A percentile compares a stretch with the other conserved stretches of the same genome.
These are phyloP conservation scores for Sciaenops ocellatus DNA, from an alignment of 2,797 vertebrate species.

Conservation along the genomic window DNA sequence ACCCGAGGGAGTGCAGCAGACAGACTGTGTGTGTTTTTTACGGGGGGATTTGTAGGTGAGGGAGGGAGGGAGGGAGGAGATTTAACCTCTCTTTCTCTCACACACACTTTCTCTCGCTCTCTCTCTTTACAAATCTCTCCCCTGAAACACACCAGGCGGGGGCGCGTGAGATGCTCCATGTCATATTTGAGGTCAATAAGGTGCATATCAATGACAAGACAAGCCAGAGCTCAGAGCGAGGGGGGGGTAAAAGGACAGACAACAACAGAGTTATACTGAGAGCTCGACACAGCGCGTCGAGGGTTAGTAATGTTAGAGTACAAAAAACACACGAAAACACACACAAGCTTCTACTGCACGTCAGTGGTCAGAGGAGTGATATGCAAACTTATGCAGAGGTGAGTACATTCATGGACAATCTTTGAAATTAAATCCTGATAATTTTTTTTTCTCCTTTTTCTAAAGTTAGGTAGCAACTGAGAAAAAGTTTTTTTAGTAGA, in stretches of 20 bases:
- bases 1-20: slow-evolving; percentile 33
- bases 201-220: slow-evolving; percentile 79
- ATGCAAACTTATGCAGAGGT: slow-evolving; percentile 83
- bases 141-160: neutral
- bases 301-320: slow-evolving; percentile 82
- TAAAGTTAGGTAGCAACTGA: slow-evolving; percentile 63
- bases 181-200: slow-evolving; percentile 77
- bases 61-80: neutral
- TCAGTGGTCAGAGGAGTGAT: slow-evolving; percentile 82
- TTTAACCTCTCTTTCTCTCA: slow-evolving; percentile 26
- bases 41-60: slow-evolving; percentile 6
- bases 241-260: slow-evolving; percentile 48
- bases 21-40: neutral
- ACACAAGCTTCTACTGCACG: slow-evolving; percentile 74
- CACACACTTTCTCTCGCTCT: slow-evolving; percentile 29
- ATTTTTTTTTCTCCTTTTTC: slow-evolving; percentile 15
- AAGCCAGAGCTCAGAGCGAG: slow-evolving; percentile 69
- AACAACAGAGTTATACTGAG: slow-evolving; percentile 63
- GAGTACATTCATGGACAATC: slow-evolving; percentile 85
- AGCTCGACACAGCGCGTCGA: slow-evolving; percentile 56
- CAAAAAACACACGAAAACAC: slow-evolving; percentile 77
- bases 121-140: slow-evolving; percentile 21
- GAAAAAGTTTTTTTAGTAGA: slow-evolving; percentile 52
- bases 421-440: slow-evolving; percentile 60
- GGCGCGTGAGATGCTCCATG: slow-evolving; percentile 42